These are phyloP conservation scores for Tichodroma muraria DNA, from an alignment of 2,113 vertebrate genomes.

Conservation along the genomic window DNA sequence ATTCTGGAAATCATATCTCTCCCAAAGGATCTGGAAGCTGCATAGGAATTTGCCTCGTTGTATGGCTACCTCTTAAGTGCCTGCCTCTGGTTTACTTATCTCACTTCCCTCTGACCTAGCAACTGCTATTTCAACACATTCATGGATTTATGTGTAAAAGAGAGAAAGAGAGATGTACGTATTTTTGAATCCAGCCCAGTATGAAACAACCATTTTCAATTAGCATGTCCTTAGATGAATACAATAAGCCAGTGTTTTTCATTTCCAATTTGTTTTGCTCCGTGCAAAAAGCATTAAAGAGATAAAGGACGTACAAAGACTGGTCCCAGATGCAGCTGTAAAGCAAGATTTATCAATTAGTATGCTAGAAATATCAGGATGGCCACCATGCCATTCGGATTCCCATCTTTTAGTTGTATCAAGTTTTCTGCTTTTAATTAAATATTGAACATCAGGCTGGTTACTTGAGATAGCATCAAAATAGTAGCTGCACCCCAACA, in stretches of 20 bases:
- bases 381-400: slow-evolving; percentile 3
- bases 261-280: slow-evolving; percentile 51
- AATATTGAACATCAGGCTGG: neutral
- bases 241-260: slow-evolving; percentile 57
- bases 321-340: slow-evolving; percentile 43
- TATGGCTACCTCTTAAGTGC: neutral
- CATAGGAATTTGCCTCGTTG: neutral
- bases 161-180: slow-evolving; percentile 9
- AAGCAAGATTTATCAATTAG: slow-evolving; percentile 36
- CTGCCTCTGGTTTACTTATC: slow-evolving; percentile 9
- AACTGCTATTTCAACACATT: slow-evolving; percentile 8
- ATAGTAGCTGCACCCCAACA: neutral
- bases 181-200: slow-evolving; percentile 21
- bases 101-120: neutral
- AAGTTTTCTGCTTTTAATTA: slow-evolving; percentile 40
- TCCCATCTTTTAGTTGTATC: neutral
- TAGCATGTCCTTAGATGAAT: slow-evolving; percentile 46
- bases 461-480: slow-evolving; percentile 2
- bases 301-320: slow-evolving; percentile 56
- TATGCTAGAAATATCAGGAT: neutral
- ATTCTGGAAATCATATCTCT: neutral
- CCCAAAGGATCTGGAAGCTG: neutral
- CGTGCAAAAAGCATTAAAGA: slow-evolving; percentile 36
- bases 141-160: slow-evolving; percentile 5
- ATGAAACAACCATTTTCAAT: slow-evolving; percentile 57